A percentile compares a stretch with the other conserved stretches of the same genome.
These are phyloP conservation scores for Trinorchestia longiramus DNA, from an alignment of 1,140 invertebrate genomes.

Conservation along the genomic window DNA sequence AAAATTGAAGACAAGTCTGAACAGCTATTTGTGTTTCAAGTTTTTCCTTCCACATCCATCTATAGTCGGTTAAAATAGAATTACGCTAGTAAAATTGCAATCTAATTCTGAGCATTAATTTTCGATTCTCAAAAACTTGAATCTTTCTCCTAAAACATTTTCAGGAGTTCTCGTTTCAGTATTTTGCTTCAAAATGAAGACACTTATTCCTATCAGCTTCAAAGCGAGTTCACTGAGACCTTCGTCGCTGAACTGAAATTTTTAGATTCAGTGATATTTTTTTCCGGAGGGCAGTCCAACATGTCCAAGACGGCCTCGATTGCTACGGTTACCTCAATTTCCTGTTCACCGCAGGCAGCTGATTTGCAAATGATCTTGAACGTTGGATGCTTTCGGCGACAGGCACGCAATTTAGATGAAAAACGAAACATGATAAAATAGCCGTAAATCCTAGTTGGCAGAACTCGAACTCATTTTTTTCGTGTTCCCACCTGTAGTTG, in stretches of 20 bases:
- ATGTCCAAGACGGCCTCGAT: background rate
- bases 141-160: too few relatives aligned
- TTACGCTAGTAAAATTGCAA: too few relatives aligned
- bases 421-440: background rate
- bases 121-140: too few relatives aligned
- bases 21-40: too few relatives aligned
- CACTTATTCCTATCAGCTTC: too few relatives aligned
- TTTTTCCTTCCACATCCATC: too few relatives aligned
- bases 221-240: background rate
- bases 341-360: constrained; percentile 4
- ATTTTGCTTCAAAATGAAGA: too few relatives aligned
- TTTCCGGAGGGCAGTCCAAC: background rate
- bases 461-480: background rate
- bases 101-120: too few relatives aligned
- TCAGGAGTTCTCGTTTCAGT: too few relatives aligned
- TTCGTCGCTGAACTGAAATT: background rate
- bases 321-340: constrained; percentile 6
- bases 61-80: too few relatives aligned
- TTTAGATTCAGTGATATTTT: background rate
- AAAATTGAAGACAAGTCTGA: too few relatives aligned
- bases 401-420: background rate
- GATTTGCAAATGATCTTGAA: constrained; percentile 19
- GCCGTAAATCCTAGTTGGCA: background rate
- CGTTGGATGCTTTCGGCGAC: background rate
- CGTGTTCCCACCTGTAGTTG: background rate